A percentile compares a stretch with the other conserved stretches of the same genome.
These are phyloP conservation scores for Cephalopholis sonnerati DNA, from an alignment of 2,113 vertebrate species.

Conservation along the genomic window DNA sequence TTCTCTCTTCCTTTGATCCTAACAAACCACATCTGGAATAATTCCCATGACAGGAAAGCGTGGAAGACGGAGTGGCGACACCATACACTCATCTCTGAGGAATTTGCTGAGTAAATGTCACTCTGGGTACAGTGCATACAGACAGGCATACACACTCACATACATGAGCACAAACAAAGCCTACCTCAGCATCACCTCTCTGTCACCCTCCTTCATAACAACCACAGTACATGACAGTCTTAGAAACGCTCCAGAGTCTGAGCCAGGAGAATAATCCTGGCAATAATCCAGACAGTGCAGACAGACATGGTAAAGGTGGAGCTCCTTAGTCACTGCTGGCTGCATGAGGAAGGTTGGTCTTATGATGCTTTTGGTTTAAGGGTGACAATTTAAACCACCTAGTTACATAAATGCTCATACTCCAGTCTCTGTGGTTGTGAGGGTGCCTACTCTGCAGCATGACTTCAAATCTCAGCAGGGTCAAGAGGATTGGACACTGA, in stretches of 20 bases:
- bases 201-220: constrained; percentile 35
- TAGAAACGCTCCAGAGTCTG: background rate
- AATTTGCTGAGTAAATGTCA: constrained; percentile 65
- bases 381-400: background rate
- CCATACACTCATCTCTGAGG: constrained; percentile 34
- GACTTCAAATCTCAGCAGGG: too few species aligned
- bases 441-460: background rate
- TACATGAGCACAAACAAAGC: constrained; percentile 1
- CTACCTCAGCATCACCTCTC: constrained; percentile 29
- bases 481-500: too few species aligned
- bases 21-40: constrained; percentile 63
- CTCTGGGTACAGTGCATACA: background rate
- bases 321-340: background rate
- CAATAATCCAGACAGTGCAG: constrained; percentile 23
- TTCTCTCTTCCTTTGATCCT: constrained; percentile 65
- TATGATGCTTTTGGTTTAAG: constrained; percentile 21
- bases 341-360: constrained; percentile 10
- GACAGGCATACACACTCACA: background rate
- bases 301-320: constrained; percentile 7
- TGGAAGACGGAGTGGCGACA: constrained; percentile 15
- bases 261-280: constrained; percentile 32
- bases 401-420: constrained; percentile 7
- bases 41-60: constrained; percentile 52
- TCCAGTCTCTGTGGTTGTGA: background rate
- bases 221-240: background rate